Evolutionary conservation across 2,888 invertebrate genomes (phyloP), one percentile per base, ranked within the genome.

Genomic region (Drosophila austrosaltans): DNA sequence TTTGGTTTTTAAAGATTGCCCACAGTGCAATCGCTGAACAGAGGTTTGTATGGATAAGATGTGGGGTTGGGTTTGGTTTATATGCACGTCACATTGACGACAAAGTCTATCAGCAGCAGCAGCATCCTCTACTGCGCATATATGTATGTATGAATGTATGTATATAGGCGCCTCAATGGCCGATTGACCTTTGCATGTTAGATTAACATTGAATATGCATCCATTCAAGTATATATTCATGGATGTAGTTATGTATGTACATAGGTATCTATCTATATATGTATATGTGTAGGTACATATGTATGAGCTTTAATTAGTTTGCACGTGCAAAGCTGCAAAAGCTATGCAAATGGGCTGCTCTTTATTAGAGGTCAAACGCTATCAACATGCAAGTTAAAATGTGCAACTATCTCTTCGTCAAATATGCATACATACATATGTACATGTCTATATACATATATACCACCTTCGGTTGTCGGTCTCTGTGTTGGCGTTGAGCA

Each of bases 131-230:
- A 56, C 54, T 39, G 63, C 16, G 22, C 20, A 44, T 48, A 56
- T 62, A 2, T 65, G 32, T 56, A 40, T 53, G 36, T 42, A 53
- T 44, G 32, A 59, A 28, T 59, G 53, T 64, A 36, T 63, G 58
- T n/a, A 40, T n/a, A 44, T 42, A 39, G 53, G 71, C 63, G 77
- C 76, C 66, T 82, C 85, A 78, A 76, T 85, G 88, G 81, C 87
- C 89, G 89, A 86, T 86, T 86, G 89, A 86, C 86, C 89, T 86
- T 86, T 88, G 81, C 78, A 83, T 76, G 79, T 73, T 86, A 86
- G 83, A 89, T 89, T 86, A 89, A 79, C 85, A 82, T 80, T 86
- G 81, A 85, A 72, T 53, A 28, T 53, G 53, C 53, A 53, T 53
- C 53, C 28, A 28, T 36, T n/a, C 57, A 16, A 20, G 56, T 57